phyloP scores from a whole-genome alignment of 2,797 vertebrate genomes.

The Lophius americanus region DNA sequence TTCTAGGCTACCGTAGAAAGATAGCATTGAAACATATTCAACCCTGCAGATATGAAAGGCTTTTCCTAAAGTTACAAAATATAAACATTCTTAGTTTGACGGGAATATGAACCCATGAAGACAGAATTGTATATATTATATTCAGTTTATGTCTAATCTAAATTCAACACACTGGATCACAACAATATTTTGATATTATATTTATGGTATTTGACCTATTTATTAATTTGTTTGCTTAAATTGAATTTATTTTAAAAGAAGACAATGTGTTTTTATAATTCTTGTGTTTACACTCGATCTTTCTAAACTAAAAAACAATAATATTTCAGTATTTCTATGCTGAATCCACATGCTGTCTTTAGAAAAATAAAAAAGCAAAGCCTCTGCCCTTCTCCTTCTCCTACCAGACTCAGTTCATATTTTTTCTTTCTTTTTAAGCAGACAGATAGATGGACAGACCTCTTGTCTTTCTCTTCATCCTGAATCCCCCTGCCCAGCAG shows the following conservation, averaged over 20 bases:
- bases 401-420: constrained; percentile 1
- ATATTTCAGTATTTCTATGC: not conserved
- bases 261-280: too few species aligned
- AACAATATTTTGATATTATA: not conserved
- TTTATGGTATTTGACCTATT: not conserved
- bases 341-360: not conserved
- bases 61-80: too few species aligned
- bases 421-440: constrained; percentile 40
- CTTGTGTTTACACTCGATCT: too few species aligned
- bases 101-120: too few species aligned
- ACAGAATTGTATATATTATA: too few species aligned
- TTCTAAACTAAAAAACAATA: too few species aligned
- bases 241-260: not conserved
- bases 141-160: too few species aligned
- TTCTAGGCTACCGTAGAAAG: too few species aligned
- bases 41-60: too few species aligned
- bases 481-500: constrained; percentile 92
- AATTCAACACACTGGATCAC: too few species aligned
- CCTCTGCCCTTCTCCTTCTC: constrained; percentile 9
- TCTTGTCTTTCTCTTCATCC: constrained; percentile 94
- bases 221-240: not conserved
- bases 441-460: constrained; percentile 90
- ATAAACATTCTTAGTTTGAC: too few species aligned
- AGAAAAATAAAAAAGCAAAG: not conserved
- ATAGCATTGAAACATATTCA: too few species aligned